Base-by-base conservation (phyloP, 2,113 vertebrate species). In the Naja naja region DNA sequence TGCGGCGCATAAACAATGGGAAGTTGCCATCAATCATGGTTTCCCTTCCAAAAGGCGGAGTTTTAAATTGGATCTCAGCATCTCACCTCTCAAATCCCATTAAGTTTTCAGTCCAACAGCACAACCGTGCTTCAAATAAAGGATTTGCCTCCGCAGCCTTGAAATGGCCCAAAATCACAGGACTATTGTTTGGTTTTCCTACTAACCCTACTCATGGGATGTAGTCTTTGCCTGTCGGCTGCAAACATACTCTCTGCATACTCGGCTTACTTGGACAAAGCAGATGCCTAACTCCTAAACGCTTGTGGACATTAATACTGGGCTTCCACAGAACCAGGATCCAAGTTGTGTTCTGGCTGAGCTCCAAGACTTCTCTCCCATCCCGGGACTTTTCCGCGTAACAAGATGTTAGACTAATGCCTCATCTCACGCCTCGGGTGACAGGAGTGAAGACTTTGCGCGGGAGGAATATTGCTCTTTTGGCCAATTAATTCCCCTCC, bases 11-110 rank as follows among this genome's bases (percentile, higher is more conserved):
- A 86, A 91, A 91, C 93, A 91, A 85, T 56, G 64, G 43, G 25
- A 92, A 95, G 90, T 74, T 23, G 64, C 53, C 45, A 27, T 5
- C 18, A 60, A 55, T 92, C 53, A 56, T 10, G 81, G 93, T 93
- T 92, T 56, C 89, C 93, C 89, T 94, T 85, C 86, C 56, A 30
- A 91, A 92, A 69, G 94, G 95, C 88, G 89, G 94, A 92, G 93
- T 94, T 96, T 93, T 47, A 85, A 58, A 60, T 30, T 55, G 11
- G 60, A 93, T 89, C 43, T 1, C 23, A 58, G 30, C 34, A 5
- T 54, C 52, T n/a, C 39, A 4, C 0, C 3, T 56, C 55, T 85
- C 7, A 89, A 92, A 53, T 49, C 64, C 64, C 53, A 56, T 88
- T 81, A 89, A 47, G 34, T 92, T 92, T 56, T 39, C 64, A 55